A percentile compares a stretch with the other conserved stretches of the same genome.
Conservation (phyloP, 2,888 invertebrate species). For the Baronia brevicornis region DNA sequence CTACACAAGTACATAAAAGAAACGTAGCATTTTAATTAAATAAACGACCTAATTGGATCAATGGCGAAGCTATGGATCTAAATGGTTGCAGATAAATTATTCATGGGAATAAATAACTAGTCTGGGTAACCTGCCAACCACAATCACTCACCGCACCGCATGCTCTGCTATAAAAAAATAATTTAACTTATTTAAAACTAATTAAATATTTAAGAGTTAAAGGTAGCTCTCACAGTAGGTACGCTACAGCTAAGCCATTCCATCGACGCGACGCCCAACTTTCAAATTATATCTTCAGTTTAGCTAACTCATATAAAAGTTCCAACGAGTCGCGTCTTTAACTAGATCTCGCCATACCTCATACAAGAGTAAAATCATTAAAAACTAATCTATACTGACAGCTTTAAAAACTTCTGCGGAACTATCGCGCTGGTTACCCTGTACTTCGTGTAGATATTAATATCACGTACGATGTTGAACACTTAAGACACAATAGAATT, state of each 20-base stretch:
- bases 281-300: slow-evolving; percentile 70
- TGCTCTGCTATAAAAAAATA: too few relatives aligned
- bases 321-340: slow-evolving; percentile 51
- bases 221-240: slow-evolving; percentile 40
- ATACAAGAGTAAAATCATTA: slow-evolving; percentile 30
- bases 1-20: too few relatives aligned
- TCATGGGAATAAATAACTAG: too few relatives aligned
- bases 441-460: slow-evolving; percentile 2
- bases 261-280: slow-evolving; percentile 44
- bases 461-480: too few relatives aligned
- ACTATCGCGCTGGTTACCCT: neutral
- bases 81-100: too few relatives aligned
- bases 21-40: too few relatives aligned
- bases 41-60: too few relatives aligned
- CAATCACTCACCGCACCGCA: too few relatives aligned
- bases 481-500: neutral
- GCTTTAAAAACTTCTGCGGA: slow-evolving; percentile 11
- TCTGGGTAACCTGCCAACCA: too few relatives aligned
- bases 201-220: slow-evolving; percentile 40
- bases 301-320: slow-evolving; percentile 69
- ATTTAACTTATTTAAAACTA: too few relatives aligned
- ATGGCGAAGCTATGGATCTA: too few relatives aligned
- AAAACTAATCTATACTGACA: slow-evolving; percentile 26
- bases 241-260: slow-evolving; percentile 32
- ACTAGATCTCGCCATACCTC: slow-evolving; percentile 31